A percentile compares a stretch with the other conserved stretches of the same genome.
Evolutionary conservation across 2,113 vertebrate species (phyloP).

Genomic region (Mirza zaza): DNA sequence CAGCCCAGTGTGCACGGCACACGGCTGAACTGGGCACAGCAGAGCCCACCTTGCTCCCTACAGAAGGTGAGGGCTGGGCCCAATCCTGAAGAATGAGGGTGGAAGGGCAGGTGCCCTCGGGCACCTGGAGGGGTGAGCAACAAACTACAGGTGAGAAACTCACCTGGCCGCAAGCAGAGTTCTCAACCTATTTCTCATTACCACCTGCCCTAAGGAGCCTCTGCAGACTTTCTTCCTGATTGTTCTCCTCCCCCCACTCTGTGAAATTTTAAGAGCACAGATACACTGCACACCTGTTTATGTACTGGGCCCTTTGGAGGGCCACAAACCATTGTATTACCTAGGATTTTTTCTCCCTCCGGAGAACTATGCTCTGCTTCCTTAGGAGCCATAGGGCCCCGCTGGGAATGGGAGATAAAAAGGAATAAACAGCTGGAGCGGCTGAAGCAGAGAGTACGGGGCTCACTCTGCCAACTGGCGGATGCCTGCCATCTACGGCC

Average conservation of each 20-base stretch:
- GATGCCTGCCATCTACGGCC: neutral
- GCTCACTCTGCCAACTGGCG: neutral
- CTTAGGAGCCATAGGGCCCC: no score
- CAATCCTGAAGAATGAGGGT: neutral
- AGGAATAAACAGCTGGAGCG: neutral
- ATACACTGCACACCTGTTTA: fast-evolving
- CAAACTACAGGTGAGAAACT: neutral
- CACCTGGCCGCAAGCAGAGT: fast-evolving
- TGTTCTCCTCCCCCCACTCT: no score
- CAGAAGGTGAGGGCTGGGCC: neutral
- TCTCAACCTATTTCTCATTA: neutral
- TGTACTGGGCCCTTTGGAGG: neutral
- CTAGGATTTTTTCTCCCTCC: neutral
- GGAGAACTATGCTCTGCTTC: neutral
- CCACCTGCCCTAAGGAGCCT: neutral
- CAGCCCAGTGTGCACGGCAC: neutral
- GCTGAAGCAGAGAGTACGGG: neutral
- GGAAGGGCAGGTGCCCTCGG: neutral
- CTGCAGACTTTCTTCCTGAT: neutral
- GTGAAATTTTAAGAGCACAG: neutral
- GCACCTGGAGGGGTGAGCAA: fast-evolving
- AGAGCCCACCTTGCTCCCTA: no score
- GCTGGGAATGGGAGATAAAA: fast-evolving
- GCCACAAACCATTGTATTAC: fast-evolving
- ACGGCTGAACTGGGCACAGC: neutral